These are phyloP conservation scores for Nematolebias whitei DNA, from an alignment of 2,113 vertebrate species.

Conservation along the genomic window DNA sequence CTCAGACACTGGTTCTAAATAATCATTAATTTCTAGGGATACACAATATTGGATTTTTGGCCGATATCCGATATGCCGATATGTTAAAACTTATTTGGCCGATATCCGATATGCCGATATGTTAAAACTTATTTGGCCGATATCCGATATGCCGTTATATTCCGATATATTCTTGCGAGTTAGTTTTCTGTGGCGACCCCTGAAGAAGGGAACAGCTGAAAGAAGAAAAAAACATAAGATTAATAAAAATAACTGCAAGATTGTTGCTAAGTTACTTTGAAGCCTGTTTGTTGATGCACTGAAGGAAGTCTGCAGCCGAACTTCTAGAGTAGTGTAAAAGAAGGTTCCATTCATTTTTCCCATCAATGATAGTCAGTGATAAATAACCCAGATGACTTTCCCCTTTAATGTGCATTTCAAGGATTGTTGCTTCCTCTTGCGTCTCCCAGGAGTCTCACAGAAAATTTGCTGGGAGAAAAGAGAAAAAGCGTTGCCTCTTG, in stretches of 20 bases:
- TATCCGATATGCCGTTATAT: too few species aligned
- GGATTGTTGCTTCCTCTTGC: constrained; percentile 37
- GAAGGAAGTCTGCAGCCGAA: background rate
- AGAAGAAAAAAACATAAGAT: background rate
- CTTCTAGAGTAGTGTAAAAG: background rate
- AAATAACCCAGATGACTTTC: constrained; percentile 19
- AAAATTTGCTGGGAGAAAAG: constrained; percentile 47
- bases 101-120: too few species aligned
- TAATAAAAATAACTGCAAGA: background rate
- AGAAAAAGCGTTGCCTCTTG: constrained; percentile 37
- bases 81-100: too few species aligned
- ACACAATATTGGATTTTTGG: too few species aligned
- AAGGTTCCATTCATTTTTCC: background rate
- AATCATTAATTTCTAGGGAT: too few species aligned
- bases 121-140: too few species aligned
- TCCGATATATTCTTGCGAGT: too few species aligned
- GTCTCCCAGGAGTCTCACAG: constrained; percentile 33
- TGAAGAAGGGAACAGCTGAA: too few species aligned
- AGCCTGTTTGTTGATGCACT: background rate
- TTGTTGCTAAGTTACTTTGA: background rate
- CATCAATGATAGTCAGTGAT: constrained; percentile 5
- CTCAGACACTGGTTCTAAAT: background rate
- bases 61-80: too few species aligned
- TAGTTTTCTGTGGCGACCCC: too few species aligned
- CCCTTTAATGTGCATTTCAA: constrained; percentile 31